These are phyloP conservation scores for Adela reaumurella DNA, from an alignment of 2,888 invertebrate species.

Conservation along the genomic window DNA sequence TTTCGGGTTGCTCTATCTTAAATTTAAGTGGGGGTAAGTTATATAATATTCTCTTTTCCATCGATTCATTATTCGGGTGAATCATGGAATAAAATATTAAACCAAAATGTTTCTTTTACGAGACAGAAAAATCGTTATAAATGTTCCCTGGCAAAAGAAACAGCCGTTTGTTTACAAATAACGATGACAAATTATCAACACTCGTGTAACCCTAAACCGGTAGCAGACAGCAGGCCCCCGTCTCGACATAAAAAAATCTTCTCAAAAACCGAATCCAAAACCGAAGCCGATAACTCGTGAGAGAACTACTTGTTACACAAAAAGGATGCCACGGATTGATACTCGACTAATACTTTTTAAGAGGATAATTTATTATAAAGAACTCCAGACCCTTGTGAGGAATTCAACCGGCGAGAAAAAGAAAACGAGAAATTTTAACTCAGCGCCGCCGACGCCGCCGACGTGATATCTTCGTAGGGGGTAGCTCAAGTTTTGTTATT, in stretches of 20 bases:
- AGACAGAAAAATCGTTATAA: no score
- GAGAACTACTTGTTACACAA: not conserved
- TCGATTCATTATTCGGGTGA: no score
- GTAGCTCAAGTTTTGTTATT: no score
- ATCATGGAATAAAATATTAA: no score
- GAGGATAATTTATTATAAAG: not conserved
- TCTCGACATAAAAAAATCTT: not conserved
- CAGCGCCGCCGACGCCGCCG: no score
- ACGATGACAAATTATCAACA: not conserved
- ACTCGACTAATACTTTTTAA: not conserved
- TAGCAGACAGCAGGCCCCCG: not conserved
- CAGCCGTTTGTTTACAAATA: not conserved
- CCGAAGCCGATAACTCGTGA: not conserved
- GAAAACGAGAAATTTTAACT: no score
- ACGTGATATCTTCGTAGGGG: no score
- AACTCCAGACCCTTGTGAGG: not conserved
- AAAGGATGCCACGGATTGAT: not conserved
- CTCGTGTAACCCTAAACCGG: not conserved
- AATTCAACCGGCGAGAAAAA: not conserved
- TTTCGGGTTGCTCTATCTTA: no score
- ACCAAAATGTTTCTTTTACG: no score
- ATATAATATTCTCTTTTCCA: no score
- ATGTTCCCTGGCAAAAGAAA: no score
- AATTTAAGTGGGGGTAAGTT: no score
- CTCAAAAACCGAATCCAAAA: not conserved